Base-by-base conservation (phyloP, 2,888 invertebrate species). In the Ophion ellenae region DNA sequence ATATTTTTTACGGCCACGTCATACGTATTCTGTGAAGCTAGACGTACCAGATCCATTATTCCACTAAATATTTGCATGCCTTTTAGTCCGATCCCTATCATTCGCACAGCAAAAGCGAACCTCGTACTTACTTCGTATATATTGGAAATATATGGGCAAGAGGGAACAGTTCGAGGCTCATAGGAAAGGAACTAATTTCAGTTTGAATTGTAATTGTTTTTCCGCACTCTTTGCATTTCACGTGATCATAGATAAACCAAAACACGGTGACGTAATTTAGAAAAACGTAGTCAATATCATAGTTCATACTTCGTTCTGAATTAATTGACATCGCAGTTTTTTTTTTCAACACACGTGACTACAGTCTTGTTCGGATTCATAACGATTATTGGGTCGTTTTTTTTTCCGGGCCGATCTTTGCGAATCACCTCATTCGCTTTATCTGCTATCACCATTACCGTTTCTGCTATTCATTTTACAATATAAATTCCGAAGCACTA, bases 11-110 rank as follows among this genome's bases (percentile, higher is more conserved):
- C 24, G 24, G 73, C 73, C 45, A 28, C 53, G 40, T 85, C 77
- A 75, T 53, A 64, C n/a, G 84, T 71, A 17, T 40, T 81, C 32
- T 76, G 59, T 11, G 11, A 32, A 73, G 82, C 17, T 40, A 47
- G 73, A 20, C 57, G 45, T 24, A 80, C 40, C 53, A 80, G 80
- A 73, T 83, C 61, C 69, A 80, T 83, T 14, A 83, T 32, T 20
- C 67, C 83, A 73, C 79, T 66, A 67, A 83, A 59, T 45, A 36
- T 66, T 28, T 45, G 71, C 47, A 28, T 40, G 32, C 73, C 73
- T 53, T 53, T 17, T 57, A 53, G 73, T 66, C 83, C 74, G 53
- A 80, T 64, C 28, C 80, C 83, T 47, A 80, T 66, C 17, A 57
- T 17, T 66, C 45, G 69, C 69, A 69, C 47, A 11, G 20, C 47